A percentile compares a stretch with the other conserved stretches of the same genome.
Conservation (phyloP, 1,140 invertebrate species). For the Eubasilissa regina region DNA sequence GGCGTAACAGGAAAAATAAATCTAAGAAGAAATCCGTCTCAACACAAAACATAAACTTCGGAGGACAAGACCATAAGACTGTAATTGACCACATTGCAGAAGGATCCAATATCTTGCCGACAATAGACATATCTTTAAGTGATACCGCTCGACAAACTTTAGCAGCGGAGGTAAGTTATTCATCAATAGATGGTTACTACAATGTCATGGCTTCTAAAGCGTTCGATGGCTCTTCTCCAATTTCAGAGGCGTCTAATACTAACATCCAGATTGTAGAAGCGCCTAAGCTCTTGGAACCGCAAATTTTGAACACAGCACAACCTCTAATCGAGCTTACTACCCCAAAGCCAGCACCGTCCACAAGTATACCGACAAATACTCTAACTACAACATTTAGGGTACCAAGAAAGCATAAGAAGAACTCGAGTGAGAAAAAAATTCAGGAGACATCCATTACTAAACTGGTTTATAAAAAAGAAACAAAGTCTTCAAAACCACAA, state of each 20-base stretch:
- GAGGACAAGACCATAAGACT: conserved; percentile 66
- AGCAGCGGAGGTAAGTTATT: conserved; percentile 57
- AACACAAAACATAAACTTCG: conserved; percentile 69
- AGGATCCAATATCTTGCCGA: conserved; percentile 53
- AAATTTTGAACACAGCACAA: neutral
- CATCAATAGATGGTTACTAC: conserved; percentile 65
- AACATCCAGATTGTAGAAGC: conserved; percentile 67
- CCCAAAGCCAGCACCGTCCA: too few relatives aligned
- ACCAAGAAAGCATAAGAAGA: conserved; percentile 39
- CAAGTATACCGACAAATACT: too few relatives aligned
- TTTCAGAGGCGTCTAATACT: conserved; percentile 66
- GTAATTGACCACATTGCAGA: conserved; percentile 66
- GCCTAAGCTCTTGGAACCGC: conserved; percentile 52
- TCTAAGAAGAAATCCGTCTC: conserved; percentile 69
- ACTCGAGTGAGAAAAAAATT: conserved; percentile 15
- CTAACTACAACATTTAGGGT: conserved; percentile 7
- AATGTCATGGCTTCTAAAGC: conserved; percentile 64
- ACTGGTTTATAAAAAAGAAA: conserved; percentile 24
- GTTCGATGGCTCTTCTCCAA: conserved; percentile 61
- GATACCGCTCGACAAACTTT: conserved; percentile 50
- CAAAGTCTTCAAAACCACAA: neutral
- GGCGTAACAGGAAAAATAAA: conserved; percentile 60
- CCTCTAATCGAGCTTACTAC: too few relatives aligned
- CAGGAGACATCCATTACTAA: neutral
- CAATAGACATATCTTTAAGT: conserved; percentile 35